These are phyloP conservation scores for Amphimedon queenslandica DNA, from an alignment of 37 sponge, comb jelly and placozoan genomes.

Conservation along the genomic window DNA sequence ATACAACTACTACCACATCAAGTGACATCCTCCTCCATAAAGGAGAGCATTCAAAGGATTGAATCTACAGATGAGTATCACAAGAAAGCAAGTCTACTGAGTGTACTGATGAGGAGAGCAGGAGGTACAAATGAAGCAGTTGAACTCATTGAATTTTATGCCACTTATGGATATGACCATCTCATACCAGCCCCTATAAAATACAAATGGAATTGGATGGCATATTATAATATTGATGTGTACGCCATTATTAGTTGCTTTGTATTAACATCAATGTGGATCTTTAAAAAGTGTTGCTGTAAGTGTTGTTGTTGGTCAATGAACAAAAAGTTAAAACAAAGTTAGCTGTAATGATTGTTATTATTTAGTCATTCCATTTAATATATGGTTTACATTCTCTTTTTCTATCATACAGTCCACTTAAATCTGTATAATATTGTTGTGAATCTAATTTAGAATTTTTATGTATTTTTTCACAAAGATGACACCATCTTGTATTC, in stretches of 20 bases:
- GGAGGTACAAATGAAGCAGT: constrained; percentile 49
- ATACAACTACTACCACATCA: background rate
- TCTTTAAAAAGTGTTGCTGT: too few species aligned
- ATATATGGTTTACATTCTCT: background rate
- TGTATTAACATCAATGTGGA: too few species aligned
- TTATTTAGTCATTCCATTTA: too few species aligned
- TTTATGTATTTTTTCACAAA: background rate
- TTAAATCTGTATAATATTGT: background rate
- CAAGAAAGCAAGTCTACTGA: background rate
- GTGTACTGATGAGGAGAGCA: constrained; percentile 17
- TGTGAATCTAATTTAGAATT: too few species aligned
- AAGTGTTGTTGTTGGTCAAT: too few species aligned
- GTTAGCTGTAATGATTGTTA: too few species aligned
- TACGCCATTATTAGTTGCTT: too few species aligned
- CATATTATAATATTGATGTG: constrained; percentile 73
- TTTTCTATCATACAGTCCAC: background rate
- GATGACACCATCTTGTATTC: background rate
- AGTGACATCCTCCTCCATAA: background rate
- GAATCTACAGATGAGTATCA: constrained; percentile 11
- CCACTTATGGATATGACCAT: constrained; percentile 53
- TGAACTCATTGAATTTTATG: constrained; percentile 59
- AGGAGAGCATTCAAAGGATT: background rate
- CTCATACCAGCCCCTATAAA: constrained; percentile 51
- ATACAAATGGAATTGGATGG: constrained; percentile 62
- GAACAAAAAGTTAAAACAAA: too few species aligned